Evolutionary conservation across 2,888 invertebrate genomes (phyloP).

Genomic region (Megamerina dolium): DNA sequence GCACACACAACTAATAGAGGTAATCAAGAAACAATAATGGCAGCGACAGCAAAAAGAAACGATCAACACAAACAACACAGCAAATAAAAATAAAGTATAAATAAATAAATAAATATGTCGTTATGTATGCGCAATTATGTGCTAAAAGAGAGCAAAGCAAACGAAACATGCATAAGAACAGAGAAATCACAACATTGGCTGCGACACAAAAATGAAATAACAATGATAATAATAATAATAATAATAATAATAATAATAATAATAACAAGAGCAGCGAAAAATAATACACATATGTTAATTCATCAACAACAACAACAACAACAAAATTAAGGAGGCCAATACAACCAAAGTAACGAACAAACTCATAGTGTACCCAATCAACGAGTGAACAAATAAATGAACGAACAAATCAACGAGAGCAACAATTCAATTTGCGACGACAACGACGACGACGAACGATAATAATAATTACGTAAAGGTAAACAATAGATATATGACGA

Average conservation of each 20-base stretch:
- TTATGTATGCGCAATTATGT: too few species aligned
- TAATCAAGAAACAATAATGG: constrained; percentile 1
- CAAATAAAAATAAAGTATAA: constrained; percentile 1
- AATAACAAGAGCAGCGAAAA: background rate
- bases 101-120: too few species aligned
- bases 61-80: constrained; percentile 16
- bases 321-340: constrained; percentile 10
- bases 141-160: background rate
- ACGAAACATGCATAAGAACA: background rate
- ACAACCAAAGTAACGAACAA: constrained; percentile 2
- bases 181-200: background rate
- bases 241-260: constrained; percentile 1
- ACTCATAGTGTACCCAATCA: too few species aligned
- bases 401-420: too few species aligned
- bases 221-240: too few species aligned
- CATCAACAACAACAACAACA: constrained; percentile 4
- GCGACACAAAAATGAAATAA: too few species aligned
- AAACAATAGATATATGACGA: too few species aligned
- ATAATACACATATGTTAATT: background rate
- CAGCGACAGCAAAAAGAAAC: constrained; percentile 9
- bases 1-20: background rate
- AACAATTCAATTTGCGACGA: too few species aligned
- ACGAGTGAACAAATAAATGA: too few species aligned
- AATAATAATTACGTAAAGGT: constrained; percentile 39
- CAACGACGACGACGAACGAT: constrained; percentile 9